Conservation (phyloP, 2,797 vertebrate genomes). For the Xiphophorus birchmanni region DNA sequence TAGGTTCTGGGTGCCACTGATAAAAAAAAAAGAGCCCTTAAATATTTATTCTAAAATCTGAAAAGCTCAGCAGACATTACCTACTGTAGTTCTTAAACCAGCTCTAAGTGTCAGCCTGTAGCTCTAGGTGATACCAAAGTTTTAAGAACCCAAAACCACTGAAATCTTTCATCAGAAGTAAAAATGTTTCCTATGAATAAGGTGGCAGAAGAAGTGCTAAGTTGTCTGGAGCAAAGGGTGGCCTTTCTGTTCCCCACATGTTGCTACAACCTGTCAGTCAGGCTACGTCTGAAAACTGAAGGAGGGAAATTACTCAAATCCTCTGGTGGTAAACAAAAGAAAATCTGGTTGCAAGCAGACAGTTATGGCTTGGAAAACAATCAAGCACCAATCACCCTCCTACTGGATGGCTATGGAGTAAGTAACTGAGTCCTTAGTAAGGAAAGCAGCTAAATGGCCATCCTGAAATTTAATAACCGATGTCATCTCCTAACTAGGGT, state of each 20-base stretch:
- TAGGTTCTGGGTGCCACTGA: conserved; percentile 2
- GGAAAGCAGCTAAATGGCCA: no score
- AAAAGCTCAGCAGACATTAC: neutral
- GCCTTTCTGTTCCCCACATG: neutral
- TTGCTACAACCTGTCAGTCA: neutral
- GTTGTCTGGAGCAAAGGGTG: neutral
- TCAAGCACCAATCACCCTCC: neutral
- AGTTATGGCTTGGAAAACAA: neutral
- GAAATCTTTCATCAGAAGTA: neutral
- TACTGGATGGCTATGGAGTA: no score
- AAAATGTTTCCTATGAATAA: neutral
- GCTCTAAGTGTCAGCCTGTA: neutral
- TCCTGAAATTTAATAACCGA: no score
- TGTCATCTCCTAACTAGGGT: no score
- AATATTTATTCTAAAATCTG: conserved; percentile 1
- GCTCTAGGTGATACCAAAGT: neutral
- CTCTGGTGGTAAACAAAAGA: neutral
- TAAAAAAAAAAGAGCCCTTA: neutral
- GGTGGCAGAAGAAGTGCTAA: neutral
- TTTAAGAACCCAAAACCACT: neutral
- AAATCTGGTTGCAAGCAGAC: neutral
- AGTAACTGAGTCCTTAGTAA: no score
- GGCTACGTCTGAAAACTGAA: neutral
- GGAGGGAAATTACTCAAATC: neutral
- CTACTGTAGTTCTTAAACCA: neutral